Percentiles rank a stretch among this genome's conserved stretches.
phyloP scores from a whole-genome alignment of 2,797 vertebrate genomes.

The Hephaestus fuliginosus region DNA sequence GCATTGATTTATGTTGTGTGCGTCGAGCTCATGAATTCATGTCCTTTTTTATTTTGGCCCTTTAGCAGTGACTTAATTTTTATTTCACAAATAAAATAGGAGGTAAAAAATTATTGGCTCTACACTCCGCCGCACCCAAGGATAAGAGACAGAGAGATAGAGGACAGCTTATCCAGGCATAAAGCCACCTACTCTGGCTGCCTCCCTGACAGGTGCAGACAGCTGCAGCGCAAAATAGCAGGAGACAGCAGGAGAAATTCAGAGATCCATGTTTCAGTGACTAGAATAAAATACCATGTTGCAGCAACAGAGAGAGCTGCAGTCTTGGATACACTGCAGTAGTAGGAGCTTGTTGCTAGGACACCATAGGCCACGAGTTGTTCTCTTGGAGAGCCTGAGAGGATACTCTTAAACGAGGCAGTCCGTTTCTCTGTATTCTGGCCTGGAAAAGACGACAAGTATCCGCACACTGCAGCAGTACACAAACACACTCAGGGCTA shows the following conservation, averaged over 20 bases:
- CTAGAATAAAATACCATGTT: conserved; percentile 75
- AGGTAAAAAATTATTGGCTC: conserved; percentile 3
- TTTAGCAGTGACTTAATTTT: conserved; percentile 24
- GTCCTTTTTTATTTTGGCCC: background rate
- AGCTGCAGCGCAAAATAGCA: conserved; percentile 54
- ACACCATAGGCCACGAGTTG: conserved; percentile 83
- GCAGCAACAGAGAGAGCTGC: conserved; percentile 73
- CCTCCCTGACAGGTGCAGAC: conserved; percentile 51
- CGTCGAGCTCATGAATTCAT: conserved; percentile 5
- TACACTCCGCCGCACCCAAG: background rate
- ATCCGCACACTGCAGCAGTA: conserved; percentile 44
- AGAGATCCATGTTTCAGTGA: conserved; percentile 65
- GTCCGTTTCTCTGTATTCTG: conserved; percentile 70
- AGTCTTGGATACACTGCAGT: conserved; percentile 81
- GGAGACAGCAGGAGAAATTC: conserved; percentile 58
- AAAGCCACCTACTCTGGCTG: conserved; percentile 29
- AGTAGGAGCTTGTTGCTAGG: conserved; percentile 87
- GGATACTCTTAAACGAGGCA: conserved; percentile 71
- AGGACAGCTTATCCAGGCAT: conserved; percentile 33
- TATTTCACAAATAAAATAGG: background rate
- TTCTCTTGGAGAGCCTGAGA: conserved; percentile 75
- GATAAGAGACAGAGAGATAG: conserved; percentile 11
- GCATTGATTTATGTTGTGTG: conserved; percentile 52
- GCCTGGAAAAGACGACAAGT: conserved; percentile 66
- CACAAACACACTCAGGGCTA: conserved; percentile 39